Evolutionary conservation across 2,888 invertebrate species (phyloP).

Genomic region (Zygaena filipendulae): DNA sequence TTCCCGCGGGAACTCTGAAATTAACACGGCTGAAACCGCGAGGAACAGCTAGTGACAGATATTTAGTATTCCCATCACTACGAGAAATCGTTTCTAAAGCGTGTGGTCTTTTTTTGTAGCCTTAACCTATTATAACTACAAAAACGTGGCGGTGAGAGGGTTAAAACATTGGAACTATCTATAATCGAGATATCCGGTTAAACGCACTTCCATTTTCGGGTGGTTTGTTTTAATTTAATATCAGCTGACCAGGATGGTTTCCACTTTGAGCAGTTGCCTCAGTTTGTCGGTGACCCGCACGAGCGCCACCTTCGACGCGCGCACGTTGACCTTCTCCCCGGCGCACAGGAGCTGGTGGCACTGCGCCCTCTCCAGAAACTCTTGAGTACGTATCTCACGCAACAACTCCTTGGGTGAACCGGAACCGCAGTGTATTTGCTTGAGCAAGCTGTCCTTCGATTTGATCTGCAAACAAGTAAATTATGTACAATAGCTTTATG

Average conservation of each 20-base stretch:
- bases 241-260: conserved; percentile 78
- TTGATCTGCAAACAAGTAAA: conserved; percentile 72
- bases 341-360: conserved; percentile 83
- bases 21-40: too few species aligned
- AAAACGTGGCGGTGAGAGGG: too few species aligned
- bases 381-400: conserved; percentile 80
- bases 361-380: conserved; percentile 83
- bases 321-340: conserved; percentile 82
- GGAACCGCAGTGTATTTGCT: conserved; percentile 75
- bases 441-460: conserved; percentile 81
- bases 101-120: too few species aligned
- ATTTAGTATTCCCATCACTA: too few species aligned
- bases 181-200: too few species aligned
- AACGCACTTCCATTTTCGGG: too few species aligned
- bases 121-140: too few species aligned
- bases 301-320: conserved; percentile 83
- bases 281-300: conserved; percentile 88
- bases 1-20: too few species aligned
- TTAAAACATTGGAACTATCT: too few species aligned
- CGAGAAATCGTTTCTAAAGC: too few species aligned
- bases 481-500: conserved; percentile 1
- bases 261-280: conserved; percentile 82
- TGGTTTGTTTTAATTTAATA: too few species aligned
- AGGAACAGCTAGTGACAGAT: too few species aligned
- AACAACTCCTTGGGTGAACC: conserved; percentile 61